Evolutionary conservation across 2,797 vertebrate species (phyloP), one percentile per base, ranked within the genome.

Genomic region (Neosilurus hyrtlii): DNA sequence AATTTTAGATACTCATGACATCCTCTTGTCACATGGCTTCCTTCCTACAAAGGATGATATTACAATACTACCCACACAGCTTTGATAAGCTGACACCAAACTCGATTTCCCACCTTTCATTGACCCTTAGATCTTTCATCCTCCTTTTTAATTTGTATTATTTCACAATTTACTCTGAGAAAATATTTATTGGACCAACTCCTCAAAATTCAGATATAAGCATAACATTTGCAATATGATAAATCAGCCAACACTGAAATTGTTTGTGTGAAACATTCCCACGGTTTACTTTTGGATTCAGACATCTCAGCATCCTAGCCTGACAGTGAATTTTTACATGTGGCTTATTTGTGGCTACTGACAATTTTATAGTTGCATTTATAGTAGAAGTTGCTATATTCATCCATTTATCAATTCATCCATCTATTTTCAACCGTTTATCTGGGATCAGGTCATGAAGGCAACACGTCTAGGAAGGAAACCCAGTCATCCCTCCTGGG

Each of bases 51-150:
- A 56, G 11, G 5, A 8, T 75, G 26, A 22, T 26, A 51, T 30
- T 35, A 56, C 51, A 54, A 52, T 12, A 72, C 51, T 72, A 26
- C 71, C 72, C 54, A 74, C 9, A 71, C 51, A 73, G 71, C 26
- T 56, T 56, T 56, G 52, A 56, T 56, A 54, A 54, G 7, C 15
- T 54, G 71, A 74, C 3, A 18, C 24, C 15, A 74, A 74, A 30
- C n/a, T 0, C 1, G 1, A 8, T 57, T 22, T 75, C 8, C 24
- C 52, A 30, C 30, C 9, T 26, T 10, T 71, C 14, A 56, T 56
- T 74, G 18, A 20, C 24, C 30, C 16, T 73, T 18, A 56, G 0
- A 3, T 18, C 54, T 54, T 54, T 73, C 1, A 9, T 35, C 9
- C n/a, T 52, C 2, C 22, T 22, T 52, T 26, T n/a, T 51, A 2